Base-by-base conservation (phyloP, 2,113 vertebrate genomes). In the Lamprologus lemairii region DNA sequence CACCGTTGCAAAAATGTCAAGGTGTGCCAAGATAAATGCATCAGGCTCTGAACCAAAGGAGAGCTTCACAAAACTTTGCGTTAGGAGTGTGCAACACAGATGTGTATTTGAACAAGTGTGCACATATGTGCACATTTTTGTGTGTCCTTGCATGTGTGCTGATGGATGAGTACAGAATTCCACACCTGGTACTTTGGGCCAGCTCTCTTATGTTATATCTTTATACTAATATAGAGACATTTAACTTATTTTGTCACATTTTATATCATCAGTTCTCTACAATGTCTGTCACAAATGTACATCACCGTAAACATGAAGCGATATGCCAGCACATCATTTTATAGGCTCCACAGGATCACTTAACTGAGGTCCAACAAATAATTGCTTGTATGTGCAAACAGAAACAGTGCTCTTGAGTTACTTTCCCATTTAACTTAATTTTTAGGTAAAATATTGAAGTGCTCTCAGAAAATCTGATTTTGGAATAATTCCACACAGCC, bases 1-100 rank as follows among this genome's bases (percentile, higher is more conserved):
- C 28, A 55, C 40, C 28, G 65, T 21, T 81, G 54, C 40, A 3
- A 45, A 54, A 51, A 83, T 85, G 87, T 89, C 87, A 71, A 83
- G 58, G 85, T 81, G 85, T 89, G 88, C 86, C 79, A 47, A 85
- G 86, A 88, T 75, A 82, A 90, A 88, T 84, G 83, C 35, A 40
- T 78, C 17, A 33, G 26, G 73, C 73, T 51, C 45, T 78, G 26
- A 78, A 12, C 26, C 45, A 33, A 78, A 51, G 16, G 26, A 49
- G 16, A 51, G 17, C 45, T 78, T 33, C 73, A 51, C 73, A 78
- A 49, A 49, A 51, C 73, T 19, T 75, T 75, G 4, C 5, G 5
- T 7, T 33, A 19, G 0, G 45, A 51, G 45, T 49, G 9, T 31
- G 2, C 73, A 51, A 31, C 42, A 78, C 16, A 13, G 71, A 12